Base-by-base conservation (phyloP, 2,888 invertebrate species). In the Drosophila pegasa region DNA sequence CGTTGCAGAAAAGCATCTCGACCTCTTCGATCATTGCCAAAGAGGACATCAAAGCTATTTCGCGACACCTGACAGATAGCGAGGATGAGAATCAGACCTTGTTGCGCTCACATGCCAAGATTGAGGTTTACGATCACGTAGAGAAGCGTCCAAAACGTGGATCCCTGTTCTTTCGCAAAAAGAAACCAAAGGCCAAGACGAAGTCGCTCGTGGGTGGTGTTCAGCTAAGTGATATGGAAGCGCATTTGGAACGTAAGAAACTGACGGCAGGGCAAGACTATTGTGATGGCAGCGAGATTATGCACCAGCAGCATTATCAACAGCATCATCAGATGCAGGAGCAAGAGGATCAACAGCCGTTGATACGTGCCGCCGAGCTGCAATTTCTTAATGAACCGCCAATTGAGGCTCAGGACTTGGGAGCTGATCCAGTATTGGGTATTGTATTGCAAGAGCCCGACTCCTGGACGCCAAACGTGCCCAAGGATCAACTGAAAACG, bases 401-500 rank as follows among this genome's bases (percentile, higher is more conserved):
- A 52, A 93, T 97, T 51, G 96, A 95, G 0, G 94, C 96, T 0
- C 95, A 95, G 45, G 96, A 97, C 89, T 93, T 98, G 47, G 97
- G 97, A 50, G 95, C 96, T 5, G 97, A 98, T 91, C 95, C 96
- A 0, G 83, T 92, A 0, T 93, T 98, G 59, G 96, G 97, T 8
- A 93, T 98, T 41, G 96, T 96, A 7, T 95, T 96, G 40, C 94
- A 95, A 22, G 98, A 99, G 90, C 96, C 97, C 0, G 98, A 99
- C 89, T 97, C 97, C 0, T 99, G 98, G 98, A 97, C 97, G 16
- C 96, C 97, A 0, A 96, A 96, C 20, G 97, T 97, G 51, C 97
- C 97, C 22, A 97, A 97, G 81, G 97, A 97, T 90, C 93, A 96
- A 9, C 94, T 96, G 12, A 94, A 93, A 90, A 95, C 95, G 67